phyloP scores from a whole-genome alignment of 2,113 vertebrate species.

The Helogale parvula region DNA sequence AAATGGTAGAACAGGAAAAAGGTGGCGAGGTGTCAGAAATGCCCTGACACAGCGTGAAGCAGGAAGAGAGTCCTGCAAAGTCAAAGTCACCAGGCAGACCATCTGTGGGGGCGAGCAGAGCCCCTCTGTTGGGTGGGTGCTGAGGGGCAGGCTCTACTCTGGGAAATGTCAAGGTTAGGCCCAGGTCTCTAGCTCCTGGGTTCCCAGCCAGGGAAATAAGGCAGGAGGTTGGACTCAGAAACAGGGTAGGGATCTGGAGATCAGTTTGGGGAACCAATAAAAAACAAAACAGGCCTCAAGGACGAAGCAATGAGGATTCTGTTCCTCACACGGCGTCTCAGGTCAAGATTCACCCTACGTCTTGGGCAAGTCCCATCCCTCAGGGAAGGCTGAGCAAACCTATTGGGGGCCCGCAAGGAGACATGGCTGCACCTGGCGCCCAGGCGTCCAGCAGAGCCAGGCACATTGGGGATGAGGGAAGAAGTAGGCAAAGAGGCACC shows the following conservation, averaged over 20 bases:
- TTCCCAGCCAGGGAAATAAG: background rate
- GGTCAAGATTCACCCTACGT: background rate
- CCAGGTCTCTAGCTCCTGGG: background rate
- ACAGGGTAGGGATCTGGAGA: background rate
- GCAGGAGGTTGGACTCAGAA: background rate
- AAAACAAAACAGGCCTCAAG: background rate
- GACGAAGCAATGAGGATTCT: background rate
- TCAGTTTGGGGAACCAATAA: background rate
- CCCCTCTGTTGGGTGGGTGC: background rate
- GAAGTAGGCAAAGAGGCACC: background rate
- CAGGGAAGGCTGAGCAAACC: background rate
- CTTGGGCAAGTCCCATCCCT: background rate
- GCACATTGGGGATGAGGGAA: fast-evolving
- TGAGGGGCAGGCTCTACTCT: fast-evolving
- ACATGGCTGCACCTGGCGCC: background rate
- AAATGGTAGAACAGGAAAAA: background rate
- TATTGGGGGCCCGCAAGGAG: no score
- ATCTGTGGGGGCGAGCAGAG: fast-evolving
- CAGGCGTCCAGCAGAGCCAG: background rate
- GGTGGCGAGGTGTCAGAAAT: background rate
- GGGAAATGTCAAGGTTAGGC: background rate
- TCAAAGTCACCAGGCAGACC: fast-evolving
- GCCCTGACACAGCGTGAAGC: fast-evolving
- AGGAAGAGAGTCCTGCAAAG: fast-evolving
- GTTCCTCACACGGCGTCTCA: background rate